Conservation (phyloP, 1,140 invertebrate genomes). For the Drosophila virilis region DNA sequence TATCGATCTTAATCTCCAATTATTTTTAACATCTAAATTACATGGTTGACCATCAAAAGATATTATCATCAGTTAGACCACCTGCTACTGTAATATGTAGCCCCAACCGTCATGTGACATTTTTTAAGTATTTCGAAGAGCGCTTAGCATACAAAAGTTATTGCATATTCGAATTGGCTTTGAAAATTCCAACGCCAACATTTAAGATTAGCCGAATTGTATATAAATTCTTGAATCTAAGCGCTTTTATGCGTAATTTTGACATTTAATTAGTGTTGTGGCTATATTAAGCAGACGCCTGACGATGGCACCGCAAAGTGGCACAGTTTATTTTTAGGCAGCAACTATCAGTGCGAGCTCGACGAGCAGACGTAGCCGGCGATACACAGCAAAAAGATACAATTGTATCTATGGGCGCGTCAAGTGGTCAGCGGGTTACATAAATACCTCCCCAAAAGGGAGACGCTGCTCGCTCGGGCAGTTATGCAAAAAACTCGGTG, state of each 20-base stretch:
- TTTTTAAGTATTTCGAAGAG: background rate
- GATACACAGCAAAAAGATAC: conserved; percentile 43
- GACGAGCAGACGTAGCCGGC: conserved; percentile 2
- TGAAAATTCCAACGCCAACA: conserved; percentile 64
- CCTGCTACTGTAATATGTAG: background rate
- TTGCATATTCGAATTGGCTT: conserved; percentile 61
- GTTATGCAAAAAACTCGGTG: conserved; percentile 76
- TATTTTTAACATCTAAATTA: background rate
- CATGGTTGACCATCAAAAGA: background rate
- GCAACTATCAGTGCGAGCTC: conserved; percentile 36
- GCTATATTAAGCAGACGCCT: conserved; percentile 44
- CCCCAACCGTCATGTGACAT: conserved; percentile 5
- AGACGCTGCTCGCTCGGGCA: conserved; percentile 21
- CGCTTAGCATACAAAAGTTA: conserved; percentile 33
- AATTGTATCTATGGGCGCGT: conserved; percentile 58
- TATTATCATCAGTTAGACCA: background rate
- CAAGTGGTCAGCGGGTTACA: conserved; percentile 49
- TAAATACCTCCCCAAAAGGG: conserved; percentile 55
- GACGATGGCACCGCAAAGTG: conserved; percentile 45
- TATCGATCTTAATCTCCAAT: background rate
- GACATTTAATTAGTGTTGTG: conserved; percentile 77
- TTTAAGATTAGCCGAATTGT: conserved; percentile 59
- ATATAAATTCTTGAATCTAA: conserved; percentile 68
- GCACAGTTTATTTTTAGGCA: conserved; percentile 68
- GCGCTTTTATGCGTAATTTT: conserved; percentile 69